These are phyloP conservation scores for Lethenteron reissneri DNA, from an alignment of 2,113 vertebrate genomes.

Conservation along the genomic window DNA sequence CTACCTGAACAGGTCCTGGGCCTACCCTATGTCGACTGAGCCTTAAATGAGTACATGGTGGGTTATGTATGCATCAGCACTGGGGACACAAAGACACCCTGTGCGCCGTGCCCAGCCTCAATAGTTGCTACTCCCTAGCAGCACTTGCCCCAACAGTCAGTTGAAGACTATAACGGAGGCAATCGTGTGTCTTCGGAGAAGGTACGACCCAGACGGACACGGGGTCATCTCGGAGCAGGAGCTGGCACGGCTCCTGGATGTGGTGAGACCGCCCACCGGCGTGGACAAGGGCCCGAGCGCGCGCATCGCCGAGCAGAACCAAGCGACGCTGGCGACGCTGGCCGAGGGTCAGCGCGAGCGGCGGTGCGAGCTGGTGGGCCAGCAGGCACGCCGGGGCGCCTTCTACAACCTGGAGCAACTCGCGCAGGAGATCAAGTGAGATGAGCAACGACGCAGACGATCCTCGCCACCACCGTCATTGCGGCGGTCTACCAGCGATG, in stretches of 20 bases:
- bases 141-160: no score
- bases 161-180: no score
- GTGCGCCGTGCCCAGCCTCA: no score
- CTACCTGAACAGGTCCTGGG: no score
- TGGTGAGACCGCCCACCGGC: conserved; percentile 9
- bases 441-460: not conserved
- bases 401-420: conserved; percentile 12
- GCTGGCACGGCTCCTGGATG: conserved; percentile 24
- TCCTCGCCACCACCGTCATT: not conserved
- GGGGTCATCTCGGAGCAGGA: conserved; percentile 25
- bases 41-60: no score
- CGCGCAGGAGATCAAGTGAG: conserved; percentile 18
- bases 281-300: conserved; percentile 12
- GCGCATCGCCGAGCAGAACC: conserved; percentile 12
- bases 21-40: no score
- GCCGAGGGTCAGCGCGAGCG: conserved; percentile 18
- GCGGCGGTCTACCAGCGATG: no score
- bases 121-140: no score
- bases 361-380: conserved; percentile 12
- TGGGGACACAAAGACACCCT: no score
- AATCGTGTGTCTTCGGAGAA: conserved; percentile 15
- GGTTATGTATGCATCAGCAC: no score
- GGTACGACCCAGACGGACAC: conserved; percentile 25
- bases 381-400: conserved; percentile 13
- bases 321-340: conserved; percentile 15